phyloP scores from a whole-genome alignment of 2,888 invertebrate genomes.

The Ennomos erosarius region DNA sequence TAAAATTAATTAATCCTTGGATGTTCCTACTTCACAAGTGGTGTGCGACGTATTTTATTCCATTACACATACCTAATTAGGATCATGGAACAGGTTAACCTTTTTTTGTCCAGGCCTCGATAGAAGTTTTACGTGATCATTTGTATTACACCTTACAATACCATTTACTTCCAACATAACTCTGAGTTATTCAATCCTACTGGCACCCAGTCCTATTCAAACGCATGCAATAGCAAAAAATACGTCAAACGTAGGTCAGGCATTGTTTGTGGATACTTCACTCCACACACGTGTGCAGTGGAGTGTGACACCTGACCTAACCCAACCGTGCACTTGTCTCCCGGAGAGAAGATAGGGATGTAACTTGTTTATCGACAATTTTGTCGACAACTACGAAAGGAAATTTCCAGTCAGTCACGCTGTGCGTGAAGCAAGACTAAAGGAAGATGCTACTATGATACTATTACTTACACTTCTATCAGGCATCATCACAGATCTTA shows the following conservation, averaged over 20 bases:
- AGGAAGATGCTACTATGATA: no score
- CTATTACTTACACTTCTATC: no score
- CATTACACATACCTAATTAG: constrained; percentile 20
- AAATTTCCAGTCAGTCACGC: no score
- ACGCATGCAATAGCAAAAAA: constrained; percentile 40
- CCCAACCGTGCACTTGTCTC: constrained; percentile 81
- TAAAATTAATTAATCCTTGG: no score
- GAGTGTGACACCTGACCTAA: constrained; percentile 80
- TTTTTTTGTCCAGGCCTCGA: background rate
- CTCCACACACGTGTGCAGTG: constrained; percentile 59
- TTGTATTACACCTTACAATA: constrained; percentile 18
- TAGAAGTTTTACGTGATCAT: constrained; percentile 2
- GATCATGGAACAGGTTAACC: background rate
- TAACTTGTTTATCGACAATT: constrained; percentile 24
- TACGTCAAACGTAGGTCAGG: constrained; percentile 42
- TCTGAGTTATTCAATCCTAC: constrained; percentile 18
- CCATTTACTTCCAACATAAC: constrained; percentile 14
- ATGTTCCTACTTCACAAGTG: no score
- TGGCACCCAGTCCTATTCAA: constrained; percentile 34
- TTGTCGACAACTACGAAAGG: constrained; percentile 43
- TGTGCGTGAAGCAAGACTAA: no score
- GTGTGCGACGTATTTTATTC: background rate
- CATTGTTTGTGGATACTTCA: constrained; percentile 43
- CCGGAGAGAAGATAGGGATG: constrained; percentile 61
- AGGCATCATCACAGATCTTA: no score